phyloP scores from a whole-genome alignment of 1,140 invertebrate species.

The Drosophila insularis region DNA sequence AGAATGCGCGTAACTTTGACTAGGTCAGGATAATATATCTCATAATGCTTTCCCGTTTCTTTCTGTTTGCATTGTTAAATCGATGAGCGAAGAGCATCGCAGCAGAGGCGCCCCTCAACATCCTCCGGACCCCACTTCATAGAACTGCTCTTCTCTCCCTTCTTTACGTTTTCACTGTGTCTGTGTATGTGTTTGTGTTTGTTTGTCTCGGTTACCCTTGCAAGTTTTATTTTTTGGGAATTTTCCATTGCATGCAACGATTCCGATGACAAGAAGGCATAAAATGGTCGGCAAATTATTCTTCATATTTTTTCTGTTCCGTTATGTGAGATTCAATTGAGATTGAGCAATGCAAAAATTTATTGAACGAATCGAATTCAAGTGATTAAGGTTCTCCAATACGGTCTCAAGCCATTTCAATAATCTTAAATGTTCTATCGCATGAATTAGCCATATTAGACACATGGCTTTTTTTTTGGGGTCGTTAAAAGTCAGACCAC shows the following conservation, averaged over 20 bases:
- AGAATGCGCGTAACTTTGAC: slow-evolving; percentile 6
- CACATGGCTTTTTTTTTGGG: too few relatives aligned
- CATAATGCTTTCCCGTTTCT: neutral
- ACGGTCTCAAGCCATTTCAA: too few relatives aligned
- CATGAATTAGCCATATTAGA: too few relatives aligned
- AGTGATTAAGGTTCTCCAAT: neutral
- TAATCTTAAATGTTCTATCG: too few relatives aligned
- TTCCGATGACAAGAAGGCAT: slow-evolving; percentile 13
- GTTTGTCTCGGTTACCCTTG: neutral
- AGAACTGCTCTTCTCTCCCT: neutral
- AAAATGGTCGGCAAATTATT: neutral
- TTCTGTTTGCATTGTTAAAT: slow-evolving; percentile 56
- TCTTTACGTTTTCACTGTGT: neutral
- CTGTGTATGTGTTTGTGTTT: neutral
- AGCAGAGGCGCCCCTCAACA: slow-evolving; percentile 26
- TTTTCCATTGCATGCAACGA: slow-evolving; percentile 58
- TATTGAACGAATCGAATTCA: neutral
- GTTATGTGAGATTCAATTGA: slow-evolving; percentile 12
- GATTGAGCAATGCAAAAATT: neutral
- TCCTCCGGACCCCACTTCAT: neutral
- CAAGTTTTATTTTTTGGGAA: slow-evolving; percentile 49
- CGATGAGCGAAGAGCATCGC: slow-evolving; percentile 43
- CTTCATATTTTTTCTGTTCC: neutral
- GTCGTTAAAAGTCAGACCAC: neutral
- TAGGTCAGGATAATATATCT: slow-evolving; percentile 10